Conservation (phyloP, 2,113 vertebrate genomes). For the Corapipo altera region DNA sequence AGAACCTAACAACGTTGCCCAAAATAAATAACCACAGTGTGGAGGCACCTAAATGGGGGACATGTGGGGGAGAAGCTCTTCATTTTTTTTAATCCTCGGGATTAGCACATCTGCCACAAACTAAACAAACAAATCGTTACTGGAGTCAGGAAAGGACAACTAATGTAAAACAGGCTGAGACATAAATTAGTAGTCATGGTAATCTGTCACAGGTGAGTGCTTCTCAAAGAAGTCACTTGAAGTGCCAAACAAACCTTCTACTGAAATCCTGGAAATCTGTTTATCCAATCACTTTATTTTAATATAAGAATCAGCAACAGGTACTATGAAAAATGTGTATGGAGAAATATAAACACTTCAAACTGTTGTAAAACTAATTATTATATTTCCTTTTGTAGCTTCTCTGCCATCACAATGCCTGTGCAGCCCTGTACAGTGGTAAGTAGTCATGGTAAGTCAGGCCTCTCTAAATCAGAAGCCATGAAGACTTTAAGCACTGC, state of each 20-base stretch:
- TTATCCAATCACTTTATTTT: neutral
- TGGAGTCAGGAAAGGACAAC: conserved; percentile 23
- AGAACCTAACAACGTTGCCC: neutral
- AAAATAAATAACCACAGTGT: conserved; percentile 41
- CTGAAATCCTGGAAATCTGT: neutral
- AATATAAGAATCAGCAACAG: neutral
- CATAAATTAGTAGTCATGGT: conserved; percentile 3
- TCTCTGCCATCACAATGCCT: neutral
- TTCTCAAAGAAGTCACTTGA: neutral
- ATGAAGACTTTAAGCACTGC: neutral
- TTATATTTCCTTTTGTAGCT: neutral
- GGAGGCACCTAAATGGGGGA: neutral
- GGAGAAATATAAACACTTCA: neutral
- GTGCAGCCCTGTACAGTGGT: neutral
- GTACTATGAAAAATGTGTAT: neutral
- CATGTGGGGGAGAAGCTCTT: neutral
- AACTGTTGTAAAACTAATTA: neutral
- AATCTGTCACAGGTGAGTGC: conserved; percentile 4
- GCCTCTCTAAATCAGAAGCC: neutral
- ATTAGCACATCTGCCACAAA: conserved; percentile 10
- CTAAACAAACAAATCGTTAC: conserved; percentile 18
- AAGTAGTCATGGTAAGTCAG: neutral
- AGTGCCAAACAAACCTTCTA: neutral
- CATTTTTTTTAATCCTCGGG: neutral
- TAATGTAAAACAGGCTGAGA: conserved; percentile 26